phyloP scores from a whole-genome alignment of 1,140 invertebrate species.

The Lucilia cuprina region DNA sequence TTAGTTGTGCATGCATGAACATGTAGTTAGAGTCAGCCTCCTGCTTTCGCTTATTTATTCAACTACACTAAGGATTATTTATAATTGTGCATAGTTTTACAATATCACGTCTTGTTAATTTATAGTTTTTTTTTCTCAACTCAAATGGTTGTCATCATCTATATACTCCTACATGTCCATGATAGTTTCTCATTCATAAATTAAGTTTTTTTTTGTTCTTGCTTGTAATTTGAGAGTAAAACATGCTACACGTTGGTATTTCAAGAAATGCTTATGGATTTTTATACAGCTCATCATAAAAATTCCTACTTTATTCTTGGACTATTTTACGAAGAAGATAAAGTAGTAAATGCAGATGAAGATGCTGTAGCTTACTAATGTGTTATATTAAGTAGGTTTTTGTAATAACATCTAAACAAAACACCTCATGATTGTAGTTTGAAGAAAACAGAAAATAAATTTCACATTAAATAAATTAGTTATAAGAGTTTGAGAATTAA shows the following conservation, averaged over 20 bases:
- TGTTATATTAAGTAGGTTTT: background rate
- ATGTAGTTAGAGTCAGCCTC: no score
- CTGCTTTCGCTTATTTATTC: no score
- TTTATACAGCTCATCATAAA: background rate
- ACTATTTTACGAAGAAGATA: background rate
- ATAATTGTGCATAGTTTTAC: background rate
- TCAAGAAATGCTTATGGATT: background rate
- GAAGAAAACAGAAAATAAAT: background rate
- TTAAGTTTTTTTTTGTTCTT: background rate
- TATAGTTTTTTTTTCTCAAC: background rate
- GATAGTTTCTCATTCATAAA: background rate
- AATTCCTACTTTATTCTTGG: background rate
- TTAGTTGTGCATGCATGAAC: no score
- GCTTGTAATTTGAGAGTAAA: background rate
- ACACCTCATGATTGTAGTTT: background rate
- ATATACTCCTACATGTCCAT: background rate
- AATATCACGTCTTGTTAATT: constrained; percentile 7
- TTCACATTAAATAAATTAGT: background rate
- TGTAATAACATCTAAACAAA: background rate
- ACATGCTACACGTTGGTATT: background rate
- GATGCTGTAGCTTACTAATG: background rate
- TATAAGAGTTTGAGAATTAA: background rate
- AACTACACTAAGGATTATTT: background rate
- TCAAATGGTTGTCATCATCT: background rate
- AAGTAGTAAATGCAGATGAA: background rate